Conservation (phyloP, 2,888 invertebrate species). For the Athalia cordata region DNA sequence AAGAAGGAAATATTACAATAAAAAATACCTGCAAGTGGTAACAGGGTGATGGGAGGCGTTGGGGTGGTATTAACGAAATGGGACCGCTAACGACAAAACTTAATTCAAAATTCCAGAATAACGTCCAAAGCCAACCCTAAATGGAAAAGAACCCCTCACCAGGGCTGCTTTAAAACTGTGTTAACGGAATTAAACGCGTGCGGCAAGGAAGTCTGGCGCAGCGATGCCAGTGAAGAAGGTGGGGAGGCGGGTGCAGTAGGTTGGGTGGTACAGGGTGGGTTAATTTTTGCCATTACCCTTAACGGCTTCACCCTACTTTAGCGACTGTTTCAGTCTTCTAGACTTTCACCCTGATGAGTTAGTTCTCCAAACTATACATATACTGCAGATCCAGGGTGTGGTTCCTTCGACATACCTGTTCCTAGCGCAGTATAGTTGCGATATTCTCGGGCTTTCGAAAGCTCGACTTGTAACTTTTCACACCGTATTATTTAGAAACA, state of each 20-base stretch:
- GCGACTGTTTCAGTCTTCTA: conserved; percentile 50
- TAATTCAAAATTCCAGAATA: conserved; percentile 46
- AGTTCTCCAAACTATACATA: conserved; percentile 44
- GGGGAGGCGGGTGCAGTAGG: background rate
- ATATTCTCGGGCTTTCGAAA: background rate
- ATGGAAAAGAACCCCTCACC: conserved; percentile 45
- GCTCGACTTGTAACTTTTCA: no score
- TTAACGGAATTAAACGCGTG: conserved; percentile 52
- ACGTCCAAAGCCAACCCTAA: conserved; percentile 33
- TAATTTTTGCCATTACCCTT: conserved; percentile 55
- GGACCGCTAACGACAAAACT: conserved; percentile 47
- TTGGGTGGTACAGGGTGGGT: conserved; percentile 30
- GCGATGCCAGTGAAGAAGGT: conserved; percentile 8
- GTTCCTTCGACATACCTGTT: conserved; percentile 10
- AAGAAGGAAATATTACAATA: no score
- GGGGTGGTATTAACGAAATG: conserved; percentile 43
- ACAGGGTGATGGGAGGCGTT: no score
- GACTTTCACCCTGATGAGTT: conserved; percentile 63
- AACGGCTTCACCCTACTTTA: conserved; percentile 48
- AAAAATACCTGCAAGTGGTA: no score
- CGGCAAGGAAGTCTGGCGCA: conserved; percentile 32
- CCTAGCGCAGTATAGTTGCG: background rate
- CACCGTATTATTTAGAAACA: no score
- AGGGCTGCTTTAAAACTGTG: conserved; percentile 48
- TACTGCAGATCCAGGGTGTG: background rate